phyloP scores from a whole-genome alignment of 2,797 vertebrate species.

The Danionella dracula region DNA sequence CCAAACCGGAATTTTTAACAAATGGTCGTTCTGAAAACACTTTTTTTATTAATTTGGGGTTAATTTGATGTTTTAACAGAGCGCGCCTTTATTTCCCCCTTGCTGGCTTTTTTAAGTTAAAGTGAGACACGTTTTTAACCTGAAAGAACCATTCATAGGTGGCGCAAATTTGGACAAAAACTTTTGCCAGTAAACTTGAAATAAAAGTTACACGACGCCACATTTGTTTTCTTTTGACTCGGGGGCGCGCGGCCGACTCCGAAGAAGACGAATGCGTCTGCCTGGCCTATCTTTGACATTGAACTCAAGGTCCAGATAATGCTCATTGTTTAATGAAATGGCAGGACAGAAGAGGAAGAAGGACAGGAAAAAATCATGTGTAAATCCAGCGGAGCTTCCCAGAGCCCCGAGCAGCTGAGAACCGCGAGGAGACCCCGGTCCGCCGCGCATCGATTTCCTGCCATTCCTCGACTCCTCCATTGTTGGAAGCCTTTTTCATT shows the following conservation, averaged over 20 bases:
- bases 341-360: constrained; percentile 75
- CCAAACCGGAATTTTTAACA: too few species aligned
- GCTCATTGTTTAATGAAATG: constrained; percentile 82
- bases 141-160: too few species aligned
- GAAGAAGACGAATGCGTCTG: constrained; percentile 84
- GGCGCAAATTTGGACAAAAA: too few species aligned
- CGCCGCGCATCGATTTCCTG: constrained; percentile 85
- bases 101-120: too few species aligned
- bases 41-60: too few species aligned
- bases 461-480: constrained; percentile 82
- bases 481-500: constrained; percentile 91
- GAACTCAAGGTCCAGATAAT: constrained; percentile 92
- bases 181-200: too few species aligned
- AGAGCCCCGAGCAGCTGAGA: constrained; percentile 77
- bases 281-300: constrained; percentile 84
- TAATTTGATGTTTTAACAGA: too few species aligned
- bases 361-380: constrained; percentile 81
- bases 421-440: constrained; percentile 74
- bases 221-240: too few species aligned
- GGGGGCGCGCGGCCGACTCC: constrained; percentile 58
- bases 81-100: too few species aligned
- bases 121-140: too few species aligned
- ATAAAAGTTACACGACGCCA: too few species aligned
- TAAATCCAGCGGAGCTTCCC: constrained; percentile 86
- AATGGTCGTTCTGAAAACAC: too few species aligned